Evolutionary conservation across 2,888 invertebrate genomes (phyloP).

Genomic region (Spilosoma lubricipeda): DNA sequence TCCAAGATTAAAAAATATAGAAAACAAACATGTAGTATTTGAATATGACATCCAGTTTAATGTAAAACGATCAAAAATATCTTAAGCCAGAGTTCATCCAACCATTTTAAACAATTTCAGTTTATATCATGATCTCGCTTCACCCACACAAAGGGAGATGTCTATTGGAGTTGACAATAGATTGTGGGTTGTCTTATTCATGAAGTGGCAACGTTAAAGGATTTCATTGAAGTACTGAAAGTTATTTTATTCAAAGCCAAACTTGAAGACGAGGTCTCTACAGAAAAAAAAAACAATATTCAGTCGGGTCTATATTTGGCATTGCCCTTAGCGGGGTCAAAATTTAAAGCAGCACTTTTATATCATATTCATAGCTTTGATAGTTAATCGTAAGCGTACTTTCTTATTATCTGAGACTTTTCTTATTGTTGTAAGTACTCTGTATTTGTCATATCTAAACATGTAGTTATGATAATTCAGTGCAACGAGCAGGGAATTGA

Average conservation of each 20-base stretch:
- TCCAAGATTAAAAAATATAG: too few species aligned
- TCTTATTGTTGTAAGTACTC: too few species aligned
- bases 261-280: not conserved
- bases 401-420: too few species aligned
- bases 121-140: constrained; percentile 45
- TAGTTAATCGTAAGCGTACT: too few species aligned
- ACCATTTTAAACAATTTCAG: constrained; percentile 33
- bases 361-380: too few species aligned
- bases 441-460: too few species aligned
- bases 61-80: constrained; percentile 13
- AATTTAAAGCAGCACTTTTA: too few species aligned
- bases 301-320: not conserved
- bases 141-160: constrained; percentile 43
- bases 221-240: constrained; percentile 27
- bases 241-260: not conserved
- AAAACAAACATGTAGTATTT: too few species aligned
- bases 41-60: too few species aligned
- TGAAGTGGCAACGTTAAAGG: constrained; percentile 19
- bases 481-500: too few species aligned
- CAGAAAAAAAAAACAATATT: not conserved
- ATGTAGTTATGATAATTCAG: too few species aligned
- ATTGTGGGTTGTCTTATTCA: constrained; percentile 26
- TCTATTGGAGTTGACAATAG: constrained; percentile 35
- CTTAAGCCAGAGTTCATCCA: constrained; percentile 35
- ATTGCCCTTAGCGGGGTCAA: too few species aligned